A percentile compares a stretch with the other conserved stretches of the same genome.
phyloP scores from a whole-genome alignment of 2,113 vertebrate genomes.

The Plotosus lineatus region DNA sequence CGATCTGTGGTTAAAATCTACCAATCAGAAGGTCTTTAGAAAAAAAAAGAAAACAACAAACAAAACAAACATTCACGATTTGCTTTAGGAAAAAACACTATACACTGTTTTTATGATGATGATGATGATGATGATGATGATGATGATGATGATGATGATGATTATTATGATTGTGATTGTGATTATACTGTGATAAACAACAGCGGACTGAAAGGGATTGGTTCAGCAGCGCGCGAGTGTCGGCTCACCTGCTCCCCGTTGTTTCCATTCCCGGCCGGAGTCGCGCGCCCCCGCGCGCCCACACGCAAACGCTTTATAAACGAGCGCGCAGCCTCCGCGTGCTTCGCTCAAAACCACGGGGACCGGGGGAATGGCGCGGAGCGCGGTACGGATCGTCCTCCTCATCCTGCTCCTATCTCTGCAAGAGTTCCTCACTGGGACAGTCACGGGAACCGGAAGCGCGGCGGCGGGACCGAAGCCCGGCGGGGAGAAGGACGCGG shows the following conservation, averaged over 20 bases:
- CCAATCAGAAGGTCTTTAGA: neutral
- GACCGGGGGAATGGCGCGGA: conserved; percentile 72
- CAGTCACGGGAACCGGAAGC: conserved; percentile 6
- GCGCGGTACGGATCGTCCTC: conserved; percentile 59
- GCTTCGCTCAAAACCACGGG: conserved; percentile 65
- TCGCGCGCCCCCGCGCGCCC: conserved; percentile 65
- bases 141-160: neutral
- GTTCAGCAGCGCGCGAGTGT: neutral
- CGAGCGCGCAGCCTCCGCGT: conserved; percentile 65
- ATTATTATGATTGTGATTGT: conserved; percentile 5
- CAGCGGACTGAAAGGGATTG: neutral
- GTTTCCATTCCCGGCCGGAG: conserved; percentile 40
- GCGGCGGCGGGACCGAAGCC: conserved; percentile 47
- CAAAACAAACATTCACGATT: neutral
- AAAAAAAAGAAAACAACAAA: neutral
- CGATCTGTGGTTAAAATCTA: neutral
- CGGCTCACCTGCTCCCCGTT: conserved; percentile 21
- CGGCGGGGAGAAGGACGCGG: conserved; percentile 61
- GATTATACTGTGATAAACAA: neutral
- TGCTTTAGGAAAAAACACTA: too few relatives aligned
- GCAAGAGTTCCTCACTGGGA: conserved; percentile 16
- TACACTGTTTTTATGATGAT: neutral
- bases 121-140: neutral
- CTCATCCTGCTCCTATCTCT: conserved; percentile 49
- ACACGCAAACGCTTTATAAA: conserved; percentile 68